Percentiles rank a stretch among this genome's conserved stretches.
Evolutionary conservation across 1,140 invertebrate species (phyloP).

Genomic region (Nomia melanderi): DNA sequence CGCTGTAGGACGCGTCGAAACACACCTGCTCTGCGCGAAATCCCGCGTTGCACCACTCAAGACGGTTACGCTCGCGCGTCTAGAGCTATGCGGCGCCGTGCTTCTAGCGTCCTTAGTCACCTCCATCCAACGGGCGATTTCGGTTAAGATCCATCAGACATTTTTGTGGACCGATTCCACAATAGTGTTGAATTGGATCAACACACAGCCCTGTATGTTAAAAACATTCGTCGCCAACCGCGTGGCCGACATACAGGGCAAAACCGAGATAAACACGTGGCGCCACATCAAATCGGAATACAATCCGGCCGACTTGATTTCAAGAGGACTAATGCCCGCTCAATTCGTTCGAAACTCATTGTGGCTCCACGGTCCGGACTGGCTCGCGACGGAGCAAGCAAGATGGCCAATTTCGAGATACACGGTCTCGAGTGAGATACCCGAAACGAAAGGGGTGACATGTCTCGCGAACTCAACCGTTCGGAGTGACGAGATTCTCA

Average conservation of each 20-base stretch:
- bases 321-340: conserved; percentile 58
- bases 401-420: neutral
- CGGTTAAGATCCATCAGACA: fast-evolving
- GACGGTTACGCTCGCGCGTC: neutral
- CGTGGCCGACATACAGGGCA: conserved; percentile 71
- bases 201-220: conserved; percentile 46
- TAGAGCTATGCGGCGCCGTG: neutral
- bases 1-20: neutral
- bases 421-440: neutral
- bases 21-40: conserved; percentile 1
- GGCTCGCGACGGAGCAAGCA: neutral
- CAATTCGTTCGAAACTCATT: neutral
- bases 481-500: neutral
- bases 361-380: neutral
- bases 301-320: conserved; percentile 77
- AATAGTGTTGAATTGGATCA: conserved; percentile 65
- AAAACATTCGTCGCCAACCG: conserved; percentile 76
- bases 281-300: conserved; percentile 64
- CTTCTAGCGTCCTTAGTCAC: neutral
- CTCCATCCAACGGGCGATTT: neutral
- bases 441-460: neutral
- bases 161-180: conserved; percentile 74
- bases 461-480: neutral
- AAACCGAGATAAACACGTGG: conserved; percentile 58
- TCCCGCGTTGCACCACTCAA: conserved; percentile 26